Conservation (phyloP, 2,888 invertebrate genomes). For the Caenorhabditis sp. region DNA sequence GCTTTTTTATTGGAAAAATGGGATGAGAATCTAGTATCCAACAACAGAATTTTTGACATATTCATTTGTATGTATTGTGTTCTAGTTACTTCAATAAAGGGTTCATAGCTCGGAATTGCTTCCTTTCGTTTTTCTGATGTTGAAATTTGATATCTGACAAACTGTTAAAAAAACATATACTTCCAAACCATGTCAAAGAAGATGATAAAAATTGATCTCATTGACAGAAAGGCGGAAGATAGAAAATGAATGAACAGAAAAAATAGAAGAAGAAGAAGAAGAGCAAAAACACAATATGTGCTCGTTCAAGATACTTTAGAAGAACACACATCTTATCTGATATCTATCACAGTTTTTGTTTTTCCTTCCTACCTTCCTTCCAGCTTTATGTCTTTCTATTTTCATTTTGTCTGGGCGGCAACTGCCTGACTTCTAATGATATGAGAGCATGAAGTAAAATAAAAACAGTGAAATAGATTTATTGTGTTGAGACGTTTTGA, state of each 20-base stretch:
- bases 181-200: neutral
- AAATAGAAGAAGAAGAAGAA: constrained; percentile 3
- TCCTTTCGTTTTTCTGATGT: neutral
- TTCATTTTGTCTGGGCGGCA: neutral
- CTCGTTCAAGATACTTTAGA: neutral
- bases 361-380: neutral
- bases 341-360: neutral
- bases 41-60: too few species aligned
- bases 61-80: too few species aligned
- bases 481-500: neutral
- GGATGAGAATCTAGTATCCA: too few species aligned
- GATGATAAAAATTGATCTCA: constrained; percentile 1
- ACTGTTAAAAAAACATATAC: neutral
- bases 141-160: neutral
- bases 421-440: neutral
- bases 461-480: constrained; percentile 1
- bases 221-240: constrained; percentile 3
- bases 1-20: too few species aligned
- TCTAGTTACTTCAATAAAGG: too few species aligned
- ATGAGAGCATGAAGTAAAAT: neutral
- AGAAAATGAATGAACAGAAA: neutral
- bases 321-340: neutral
- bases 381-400: neutral
- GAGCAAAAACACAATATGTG: constrained; percentile 13
- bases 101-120: neutral